These are phyloP conservation scores for Scolanthus callimorphus DNA, from an alignment of 92 coral and sea anemone species.

Conservation along the genomic window DNA sequence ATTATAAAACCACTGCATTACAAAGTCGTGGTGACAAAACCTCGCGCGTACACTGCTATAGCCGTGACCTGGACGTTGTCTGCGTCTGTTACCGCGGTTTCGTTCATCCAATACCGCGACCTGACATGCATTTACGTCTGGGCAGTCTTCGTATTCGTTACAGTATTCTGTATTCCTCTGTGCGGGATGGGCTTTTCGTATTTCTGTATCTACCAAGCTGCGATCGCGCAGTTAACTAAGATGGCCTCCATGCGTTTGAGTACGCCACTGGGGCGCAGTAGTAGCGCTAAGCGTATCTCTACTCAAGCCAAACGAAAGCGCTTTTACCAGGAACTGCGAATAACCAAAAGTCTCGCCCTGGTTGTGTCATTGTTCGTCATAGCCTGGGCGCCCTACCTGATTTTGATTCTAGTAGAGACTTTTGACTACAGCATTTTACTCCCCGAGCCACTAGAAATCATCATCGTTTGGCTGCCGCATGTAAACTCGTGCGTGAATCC, in stretches of 20 bases:
- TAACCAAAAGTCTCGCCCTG: constrained; percentile 70
- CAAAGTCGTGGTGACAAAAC: constrained; percentile 69
- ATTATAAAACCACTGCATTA: constrained; percentile 66
- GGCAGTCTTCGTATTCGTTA: constrained; percentile 48
- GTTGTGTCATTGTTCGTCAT: constrained; percentile 71
- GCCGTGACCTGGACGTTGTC: constrained; percentile 61
- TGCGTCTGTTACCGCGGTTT: constrained; percentile 37
- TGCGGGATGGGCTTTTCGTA: constrained; percentile 71
- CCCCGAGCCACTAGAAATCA: constrained; percentile 34
- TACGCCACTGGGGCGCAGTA: constrained; percentile 9
- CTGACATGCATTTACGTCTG: constrained; percentile 35
- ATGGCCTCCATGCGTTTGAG: constrained; percentile 44
- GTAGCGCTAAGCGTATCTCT: constrained; percentile 14
- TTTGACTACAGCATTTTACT: constrained; percentile 19
- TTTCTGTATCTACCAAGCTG: constrained; percentile 76
- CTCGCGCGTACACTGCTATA: constrained; percentile 65
- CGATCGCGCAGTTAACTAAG: constrained; percentile 71
- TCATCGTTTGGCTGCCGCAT: constrained; percentile 58
- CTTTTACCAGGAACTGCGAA: constrained; percentile 76
- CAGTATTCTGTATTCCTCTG: constrained; percentile 66
- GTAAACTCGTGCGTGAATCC: constrained; percentile 75
- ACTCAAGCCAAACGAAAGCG: constrained; percentile 54
- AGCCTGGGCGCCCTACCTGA: constrained; percentile 77
- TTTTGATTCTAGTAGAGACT: constrained; percentile 61
- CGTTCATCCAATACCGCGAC: constrained; percentile 62